Base-by-base conservation (phyloP, 2,113 vertebrate species). In the Muscicapa adusta region DNA sequence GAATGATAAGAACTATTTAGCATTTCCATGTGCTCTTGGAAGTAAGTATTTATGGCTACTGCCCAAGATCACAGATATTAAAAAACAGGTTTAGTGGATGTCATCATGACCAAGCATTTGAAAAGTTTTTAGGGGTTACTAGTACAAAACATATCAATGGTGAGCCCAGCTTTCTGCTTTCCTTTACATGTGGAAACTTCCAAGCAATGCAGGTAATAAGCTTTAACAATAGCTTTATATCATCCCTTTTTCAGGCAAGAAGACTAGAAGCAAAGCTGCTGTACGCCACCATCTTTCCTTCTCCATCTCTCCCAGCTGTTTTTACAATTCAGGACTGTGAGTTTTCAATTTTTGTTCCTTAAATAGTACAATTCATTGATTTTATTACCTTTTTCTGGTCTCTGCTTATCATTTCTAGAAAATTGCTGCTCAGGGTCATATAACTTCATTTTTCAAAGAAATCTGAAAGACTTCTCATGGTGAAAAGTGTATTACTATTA, bases 31-130 rank as follows among this genome's bases (percentile, higher is more conserved):
- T n/a, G 19, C 2, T 82, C 33, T 75, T 70, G 19, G 42, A 72
- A 12, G 24, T 31, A 53, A 56, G 25, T 29, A 84, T 94, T 48
- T 28, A 6, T n/a, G 70, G 47, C 33, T 70, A 42, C 26, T 82
- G 54, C 31, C 9, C 24, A 47, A 33, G 31, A 80, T 48, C 3
- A 8, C 23, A 60, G 34, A 5, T 48, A 48, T 80, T 89, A 67
- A 73, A 91, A 58, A 75, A 10, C 6, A 61, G 14, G 4, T 63
- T 93, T 71, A 71, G 60, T 65, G 54, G 25, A 51, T n/a, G 45
- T 63, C 0, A 3, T 63, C 0, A 3, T 31, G 36, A 54, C 11
- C 19, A 71, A 17, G 2, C 26, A 57, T 2, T 4, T 60, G 26
- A 62, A 85, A 94, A 70, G 10, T 66, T 88, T 88, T 82, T 34